These are phyloP conservation scores for Helicoverpa assulta DNA, from an alignment of 2,888 invertebrate genomes.

Conservation along the genomic window DNA sequence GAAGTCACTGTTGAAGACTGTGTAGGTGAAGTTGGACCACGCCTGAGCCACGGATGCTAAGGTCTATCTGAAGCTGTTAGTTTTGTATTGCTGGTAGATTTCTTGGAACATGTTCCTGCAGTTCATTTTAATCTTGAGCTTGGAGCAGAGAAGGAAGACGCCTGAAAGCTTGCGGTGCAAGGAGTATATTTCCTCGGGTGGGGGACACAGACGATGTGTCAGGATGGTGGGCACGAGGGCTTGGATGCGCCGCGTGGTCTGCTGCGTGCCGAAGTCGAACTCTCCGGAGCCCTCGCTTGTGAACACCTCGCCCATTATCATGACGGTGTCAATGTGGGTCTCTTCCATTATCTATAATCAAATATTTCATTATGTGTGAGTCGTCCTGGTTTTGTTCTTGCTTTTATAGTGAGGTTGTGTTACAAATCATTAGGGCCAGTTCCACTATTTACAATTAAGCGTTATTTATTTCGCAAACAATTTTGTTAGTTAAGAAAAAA, in stretches of 20 bases:
- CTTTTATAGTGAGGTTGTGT: too few species aligned
- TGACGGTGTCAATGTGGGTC: conserved; percentile 98
- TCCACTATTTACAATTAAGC: too few species aligned
- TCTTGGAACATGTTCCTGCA: conserved; percentile 96
- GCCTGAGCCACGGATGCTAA: conserved; percentile 37
- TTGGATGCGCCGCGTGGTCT: conserved; percentile 94
- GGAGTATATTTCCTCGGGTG: conserved; percentile 99
- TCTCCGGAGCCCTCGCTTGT: conserved; percentile 91
- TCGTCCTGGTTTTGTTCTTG: too few species aligned
- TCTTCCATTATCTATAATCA: conserved; percentile 94
- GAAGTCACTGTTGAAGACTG: conserved; percentile 28
- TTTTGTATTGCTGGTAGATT: conserved; percentile 93
- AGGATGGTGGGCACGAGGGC: conserved; percentile 97
- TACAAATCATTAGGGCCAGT: too few species aligned
- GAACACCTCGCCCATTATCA: conserved; percentile 99
- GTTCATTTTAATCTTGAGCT: conserved; percentile 94
- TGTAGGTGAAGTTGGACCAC: conserved; percentile 42
- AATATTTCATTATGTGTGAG: too few species aligned
- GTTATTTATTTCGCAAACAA: too few species aligned
- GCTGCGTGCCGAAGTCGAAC: conserved; percentile 97
- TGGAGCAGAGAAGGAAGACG: conserved; percentile 97
- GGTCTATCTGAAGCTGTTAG: conserved; percentile 42
- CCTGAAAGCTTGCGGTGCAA: conserved; percentile 99
- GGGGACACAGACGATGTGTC: conserved; percentile 97
- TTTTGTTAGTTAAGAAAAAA: too few species aligned